Percentiles rank a stretch among this genome's conserved stretches.
These are phyloP conservation scores for Scaptodrosophila lebanonensis DNA, from an alignment of 1,140 invertebrate species.

Conservation along the genomic window DNA sequence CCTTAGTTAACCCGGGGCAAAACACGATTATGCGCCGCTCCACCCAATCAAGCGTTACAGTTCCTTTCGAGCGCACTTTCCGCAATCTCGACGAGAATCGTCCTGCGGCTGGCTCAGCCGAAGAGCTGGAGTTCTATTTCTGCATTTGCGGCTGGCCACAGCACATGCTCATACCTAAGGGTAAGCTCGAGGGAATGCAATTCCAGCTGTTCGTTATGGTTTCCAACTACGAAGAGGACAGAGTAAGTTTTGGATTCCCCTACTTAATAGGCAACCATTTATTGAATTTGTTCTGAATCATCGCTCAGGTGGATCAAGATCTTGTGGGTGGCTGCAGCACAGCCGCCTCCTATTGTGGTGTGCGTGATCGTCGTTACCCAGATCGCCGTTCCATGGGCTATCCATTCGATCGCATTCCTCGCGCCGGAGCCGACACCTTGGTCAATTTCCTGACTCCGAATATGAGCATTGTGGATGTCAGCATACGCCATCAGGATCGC, in stretches of 20 bases:
- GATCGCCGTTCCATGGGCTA: constrained; percentile 86
- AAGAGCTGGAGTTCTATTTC: constrained; percentile 83
- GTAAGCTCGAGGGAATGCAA: constrained; percentile 82
- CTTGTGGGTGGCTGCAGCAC: constrained; percentile 81
- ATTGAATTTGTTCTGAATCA: background rate
- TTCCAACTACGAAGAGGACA: constrained; percentile 85
- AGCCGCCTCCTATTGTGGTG: constrained; percentile 85
- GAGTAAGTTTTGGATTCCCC: constrained; percentile 77
- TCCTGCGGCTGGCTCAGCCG: constrained; percentile 78
- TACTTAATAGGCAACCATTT: too few relatives aligned
- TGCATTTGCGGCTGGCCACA: constrained; percentile 93
- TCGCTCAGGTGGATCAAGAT: constrained; percentile 79
- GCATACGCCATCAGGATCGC: constrained; percentile 78
- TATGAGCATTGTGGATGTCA: constrained; percentile 81
- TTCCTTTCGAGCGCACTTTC: constrained; percentile 85
- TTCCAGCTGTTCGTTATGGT: constrained; percentile 89
- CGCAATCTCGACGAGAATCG: constrained; percentile 80
- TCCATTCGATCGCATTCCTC: constrained; percentile 84
- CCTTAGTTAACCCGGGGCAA: constrained; percentile 81
- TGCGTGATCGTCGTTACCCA: constrained; percentile 85
- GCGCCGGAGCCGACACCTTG: constrained; percentile 78
- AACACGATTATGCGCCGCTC: constrained; percentile 82
- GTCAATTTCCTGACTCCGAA: constrained; percentile 83
- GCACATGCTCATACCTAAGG: constrained; percentile 89
- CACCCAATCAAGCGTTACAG: constrained; percentile 83